These are phyloP conservation scores for Pristiophorus japonicus DNA, from an alignment of 2,113 vertebrate species.

Conservation along the genomic window DNA sequence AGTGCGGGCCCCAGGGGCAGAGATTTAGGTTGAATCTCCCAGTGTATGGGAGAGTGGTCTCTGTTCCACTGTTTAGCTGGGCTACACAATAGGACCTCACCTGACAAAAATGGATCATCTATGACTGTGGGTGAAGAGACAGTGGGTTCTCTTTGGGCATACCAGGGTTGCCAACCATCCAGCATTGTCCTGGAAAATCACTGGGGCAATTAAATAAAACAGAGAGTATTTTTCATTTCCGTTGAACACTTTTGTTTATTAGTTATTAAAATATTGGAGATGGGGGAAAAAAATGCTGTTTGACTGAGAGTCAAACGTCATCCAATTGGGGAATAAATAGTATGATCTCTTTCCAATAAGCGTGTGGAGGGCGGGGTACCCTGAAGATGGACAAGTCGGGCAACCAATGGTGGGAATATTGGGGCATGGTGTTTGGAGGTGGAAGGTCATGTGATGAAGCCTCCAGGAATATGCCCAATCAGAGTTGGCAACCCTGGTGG, in stretches of 20 bases:
- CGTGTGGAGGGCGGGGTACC: not conserved
- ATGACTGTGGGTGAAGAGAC: not conserved
- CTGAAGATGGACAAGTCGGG: not conserved
- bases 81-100: not conserved
- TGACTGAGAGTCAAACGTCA: not conserved
- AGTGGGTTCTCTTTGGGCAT: not conserved
- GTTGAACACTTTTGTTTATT: too few relatives aligned
- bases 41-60: not conserved
- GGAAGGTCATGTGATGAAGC: not conserved
- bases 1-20: not conserved
- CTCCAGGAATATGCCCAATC: not conserved
- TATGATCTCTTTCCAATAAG: not conserved
- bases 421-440: not conserved
- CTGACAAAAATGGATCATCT: slow-evolving; percentile 14
- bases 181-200: not conserved
- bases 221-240: too few relatives aligned
- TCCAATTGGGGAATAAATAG: not conserved
- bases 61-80: not conserved
- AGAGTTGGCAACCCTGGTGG: not conserved
- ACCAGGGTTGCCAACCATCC: not conserved
- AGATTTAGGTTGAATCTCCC: not conserved
- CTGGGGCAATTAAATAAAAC: not conserved
- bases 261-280: too few relatives aligned
- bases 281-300: not conserved
- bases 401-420: too few relatives aligned